A percentile compares a stretch with the other conserved stretches of the same genome.
Evolutionary conservation across 1,140 invertebrate species (phyloP).

Genomic region (Drosophila nigrodunni): DNA sequence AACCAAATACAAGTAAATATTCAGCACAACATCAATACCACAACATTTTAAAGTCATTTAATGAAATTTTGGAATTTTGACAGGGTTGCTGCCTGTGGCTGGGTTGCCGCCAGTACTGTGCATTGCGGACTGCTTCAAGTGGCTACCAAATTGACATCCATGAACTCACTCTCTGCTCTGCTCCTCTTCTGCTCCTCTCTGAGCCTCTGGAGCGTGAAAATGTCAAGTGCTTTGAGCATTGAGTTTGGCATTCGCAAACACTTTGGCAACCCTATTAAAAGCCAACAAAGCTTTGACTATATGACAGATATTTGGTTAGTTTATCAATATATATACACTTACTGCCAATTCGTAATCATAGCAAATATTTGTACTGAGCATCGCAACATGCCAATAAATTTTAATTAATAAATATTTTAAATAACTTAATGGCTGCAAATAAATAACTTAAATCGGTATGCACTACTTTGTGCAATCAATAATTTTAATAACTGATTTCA

Average conservation of each 20-base stretch:
- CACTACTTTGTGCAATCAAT: neutral
- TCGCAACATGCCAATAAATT: constrained; percentile 14
- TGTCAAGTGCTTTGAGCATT: constrained; percentile 74
- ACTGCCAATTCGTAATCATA: constrained; percentile 5
- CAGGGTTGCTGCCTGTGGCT: neutral
- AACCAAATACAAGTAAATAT: constrained; percentile 65
- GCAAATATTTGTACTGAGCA: constrained; percentile 1
- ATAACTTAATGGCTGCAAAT: constrained; percentile 18
- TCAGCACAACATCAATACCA: neutral
- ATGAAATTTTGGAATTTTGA: constrained; percentile 25
- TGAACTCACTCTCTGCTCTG: neutral
- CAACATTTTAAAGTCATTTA: constrained; percentile 6
- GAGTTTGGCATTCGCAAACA: constrained; percentile 67
- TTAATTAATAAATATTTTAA: constrained; percentile 77
- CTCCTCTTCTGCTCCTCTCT: no score
- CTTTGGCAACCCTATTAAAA: constrained; percentile 28
- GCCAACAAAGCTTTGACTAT: constrained; percentile 7
- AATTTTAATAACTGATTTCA: no score
- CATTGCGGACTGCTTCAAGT: constrained; percentile 3
- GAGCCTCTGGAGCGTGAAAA: constrained; percentile 66
- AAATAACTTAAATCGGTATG: no score
- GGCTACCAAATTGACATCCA: constrained; percentile 43
- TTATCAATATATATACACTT: constrained; percentile 18
- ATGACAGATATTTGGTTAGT: constrained; percentile 25
- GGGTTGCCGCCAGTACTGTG: no score